These are phyloP conservation scores for Tarsius wallacei DNA, from an alignment of 2,797 vertebrate species.

Conservation along the genomic window DNA sequence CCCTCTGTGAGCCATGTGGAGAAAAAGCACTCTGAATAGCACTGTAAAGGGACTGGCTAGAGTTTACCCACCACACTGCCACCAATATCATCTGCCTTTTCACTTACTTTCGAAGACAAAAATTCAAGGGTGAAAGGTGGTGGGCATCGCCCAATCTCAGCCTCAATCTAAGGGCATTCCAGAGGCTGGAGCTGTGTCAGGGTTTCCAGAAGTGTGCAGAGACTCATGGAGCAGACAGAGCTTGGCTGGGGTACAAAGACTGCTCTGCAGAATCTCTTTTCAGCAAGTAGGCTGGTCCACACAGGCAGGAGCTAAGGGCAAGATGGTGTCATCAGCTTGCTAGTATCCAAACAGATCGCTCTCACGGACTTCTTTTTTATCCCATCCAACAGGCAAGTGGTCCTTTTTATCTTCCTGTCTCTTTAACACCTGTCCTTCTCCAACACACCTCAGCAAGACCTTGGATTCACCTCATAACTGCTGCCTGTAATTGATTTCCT, in stretches of 20 bases:
- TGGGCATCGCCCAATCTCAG: not conserved
- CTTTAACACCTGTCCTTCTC: not conserved
- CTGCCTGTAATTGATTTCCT: not conserved
- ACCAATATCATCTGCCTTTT: not conserved
- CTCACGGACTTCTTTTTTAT: not conserved
- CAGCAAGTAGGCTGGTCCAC: not conserved
- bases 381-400: not conserved
- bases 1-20: not conserved
- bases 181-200: not conserved
- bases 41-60: not conserved
- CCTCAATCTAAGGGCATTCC: not conserved
- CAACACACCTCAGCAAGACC: not conserved
- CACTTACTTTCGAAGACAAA: not conserved
- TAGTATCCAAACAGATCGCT: not conserved
- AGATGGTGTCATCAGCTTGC: not conserved
- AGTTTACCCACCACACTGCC: rapidly evolving
- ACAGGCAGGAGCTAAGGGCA: not conserved
- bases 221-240: not conserved
- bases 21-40: not conserved
- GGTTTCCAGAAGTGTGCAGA: not conserved
- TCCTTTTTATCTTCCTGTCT: not conserved
- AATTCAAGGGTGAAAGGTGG: not conserved
- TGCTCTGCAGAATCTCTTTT: not conserved
- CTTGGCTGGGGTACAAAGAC: too few species aligned
- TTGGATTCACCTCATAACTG: not conserved